Percentiles rank a stretch among this genome's conserved stretches.
These are phyloP conservation scores for Barypeithes pellucidus DNA, from an alignment of 2,888 invertebrate genomes.

Conservation along the genomic window DNA sequence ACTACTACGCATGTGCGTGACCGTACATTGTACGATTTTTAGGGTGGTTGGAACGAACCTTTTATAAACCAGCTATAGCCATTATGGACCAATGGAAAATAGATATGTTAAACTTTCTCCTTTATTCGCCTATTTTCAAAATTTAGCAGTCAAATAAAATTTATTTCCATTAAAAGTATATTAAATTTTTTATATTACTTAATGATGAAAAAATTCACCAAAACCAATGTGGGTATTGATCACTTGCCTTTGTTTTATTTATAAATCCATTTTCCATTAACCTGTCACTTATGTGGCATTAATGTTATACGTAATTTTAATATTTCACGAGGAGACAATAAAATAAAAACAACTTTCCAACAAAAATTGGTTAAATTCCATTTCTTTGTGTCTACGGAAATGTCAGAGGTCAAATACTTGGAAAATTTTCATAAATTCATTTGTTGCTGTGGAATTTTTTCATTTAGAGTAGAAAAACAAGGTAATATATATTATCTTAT, in stretches of 20 bases:
- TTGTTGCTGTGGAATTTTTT: neutral
- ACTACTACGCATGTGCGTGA: too few relatives aligned
- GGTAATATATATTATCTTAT: neutral
- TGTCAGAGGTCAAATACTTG: constrained; percentile 7
- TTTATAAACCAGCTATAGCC: too few relatives aligned
- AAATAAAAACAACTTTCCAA: constrained; percentile 5
- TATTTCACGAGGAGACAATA: neutral
- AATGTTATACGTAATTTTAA: neutral
- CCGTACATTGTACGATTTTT: too few relatives aligned
- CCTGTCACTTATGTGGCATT: constrained; percentile 5
- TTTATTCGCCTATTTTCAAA: too few relatives aligned
- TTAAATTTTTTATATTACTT: too few relatives aligned
- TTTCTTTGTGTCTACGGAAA: neutral
- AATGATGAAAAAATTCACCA: too few relatives aligned
- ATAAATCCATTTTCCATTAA: neutral
- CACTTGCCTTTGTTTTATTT: neutral
- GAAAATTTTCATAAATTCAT: constrained; percentile 1
- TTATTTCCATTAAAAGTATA: too few relatives aligned
- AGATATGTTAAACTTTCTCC: too few relatives aligned
- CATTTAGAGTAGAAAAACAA: neutral
- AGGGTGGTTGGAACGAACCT: too few relatives aligned
- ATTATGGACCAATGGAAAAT: too few relatives aligned
- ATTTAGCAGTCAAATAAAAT: too few relatives aligned
- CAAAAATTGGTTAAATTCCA: constrained; percentile 6
- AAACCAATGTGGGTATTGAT: neutral